Percentiles rank a stretch among this genome's conserved stretches.
Conservation (phyloP, 2,888 invertebrate genomes). For the Rapana venosa region DNA sequence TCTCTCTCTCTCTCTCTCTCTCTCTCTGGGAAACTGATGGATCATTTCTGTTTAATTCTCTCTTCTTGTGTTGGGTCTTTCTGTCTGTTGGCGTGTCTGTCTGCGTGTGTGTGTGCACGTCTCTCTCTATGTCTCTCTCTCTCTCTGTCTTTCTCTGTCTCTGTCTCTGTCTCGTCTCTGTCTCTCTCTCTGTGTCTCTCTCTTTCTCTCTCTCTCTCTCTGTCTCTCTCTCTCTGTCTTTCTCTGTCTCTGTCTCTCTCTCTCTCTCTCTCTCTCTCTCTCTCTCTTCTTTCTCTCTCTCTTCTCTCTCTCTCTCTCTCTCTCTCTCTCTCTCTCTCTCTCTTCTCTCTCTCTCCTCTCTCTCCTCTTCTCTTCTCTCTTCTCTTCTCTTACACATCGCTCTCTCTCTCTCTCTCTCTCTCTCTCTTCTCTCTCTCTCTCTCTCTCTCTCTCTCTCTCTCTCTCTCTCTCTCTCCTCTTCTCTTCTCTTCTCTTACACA, state of each 20-base stretch:
- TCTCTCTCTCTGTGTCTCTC: not conserved
- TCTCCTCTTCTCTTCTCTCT: too few species aligned
- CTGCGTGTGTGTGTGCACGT: not conserved
- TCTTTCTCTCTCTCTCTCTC: constrained; percentile 31
- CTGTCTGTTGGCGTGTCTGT: not conserved
- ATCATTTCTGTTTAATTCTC: not conserved
- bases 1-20: too few species aligned
- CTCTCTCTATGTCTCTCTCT: not conserved
- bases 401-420: not conserved
- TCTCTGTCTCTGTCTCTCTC: constrained; percentile 8
- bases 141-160: not conserved
- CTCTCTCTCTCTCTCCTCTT: not conserved
- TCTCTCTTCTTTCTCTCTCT: not conserved
- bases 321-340: too few species aligned
- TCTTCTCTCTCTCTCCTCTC: not conserved
- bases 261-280: not conserved
- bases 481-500: not conserved
- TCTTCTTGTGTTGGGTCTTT: constrained; percentile 15
- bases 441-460: not conserved
- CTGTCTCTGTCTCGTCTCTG: not conserved
- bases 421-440: not conserved
- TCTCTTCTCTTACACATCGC: not conserved
- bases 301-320: not conserved
- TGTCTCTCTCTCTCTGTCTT: constrained; percentile 28
- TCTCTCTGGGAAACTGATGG: too few species aligned